Conservation (phyloP, 2,113 vertebrate genomes). For the Malurus melanocephalus region DNA sequence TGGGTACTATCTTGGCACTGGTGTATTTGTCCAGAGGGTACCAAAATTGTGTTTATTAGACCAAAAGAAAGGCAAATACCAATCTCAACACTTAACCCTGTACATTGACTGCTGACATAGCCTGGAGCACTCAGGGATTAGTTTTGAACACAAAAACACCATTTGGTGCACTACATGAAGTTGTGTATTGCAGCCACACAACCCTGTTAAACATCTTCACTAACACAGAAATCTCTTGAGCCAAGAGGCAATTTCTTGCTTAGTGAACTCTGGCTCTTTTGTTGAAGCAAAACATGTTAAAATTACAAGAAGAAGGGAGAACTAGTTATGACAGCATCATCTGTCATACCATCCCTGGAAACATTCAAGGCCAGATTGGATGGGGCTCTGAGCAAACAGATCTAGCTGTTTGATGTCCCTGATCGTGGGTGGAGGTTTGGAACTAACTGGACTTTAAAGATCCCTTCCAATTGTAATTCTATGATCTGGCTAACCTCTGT, state of each 20-base stretch:
- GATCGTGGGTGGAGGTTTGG: not conserved
- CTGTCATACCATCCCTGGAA: not conserved
- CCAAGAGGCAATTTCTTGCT: not conserved
- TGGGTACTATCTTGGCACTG: not conserved
- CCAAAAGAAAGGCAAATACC: not conserved
- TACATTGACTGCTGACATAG: not conserved
- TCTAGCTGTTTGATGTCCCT: not conserved
- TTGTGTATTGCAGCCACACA: not conserved
- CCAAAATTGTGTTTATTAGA: not conserved
- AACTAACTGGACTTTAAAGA: not conserved
- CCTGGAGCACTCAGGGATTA: not conserved
- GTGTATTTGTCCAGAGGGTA: not conserved
- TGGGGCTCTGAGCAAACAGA: not conserved
- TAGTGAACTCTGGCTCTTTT: not conserved
- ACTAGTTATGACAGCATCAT: not conserved
- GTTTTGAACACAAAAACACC: not conserved
- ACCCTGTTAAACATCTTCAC: not conserved
- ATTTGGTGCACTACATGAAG: not conserved
- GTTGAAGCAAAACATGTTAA: not conserved
- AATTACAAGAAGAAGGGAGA: not conserved
- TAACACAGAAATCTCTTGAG: not conserved
- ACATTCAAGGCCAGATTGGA: not conserved
- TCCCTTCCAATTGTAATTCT: not conserved
- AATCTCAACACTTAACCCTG: not conserved
- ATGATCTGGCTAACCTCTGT: not conserved